Base-by-base conservation (phyloP, 2,113 vertebrate genomes). In the Oreochromis niloticus region DNA sequence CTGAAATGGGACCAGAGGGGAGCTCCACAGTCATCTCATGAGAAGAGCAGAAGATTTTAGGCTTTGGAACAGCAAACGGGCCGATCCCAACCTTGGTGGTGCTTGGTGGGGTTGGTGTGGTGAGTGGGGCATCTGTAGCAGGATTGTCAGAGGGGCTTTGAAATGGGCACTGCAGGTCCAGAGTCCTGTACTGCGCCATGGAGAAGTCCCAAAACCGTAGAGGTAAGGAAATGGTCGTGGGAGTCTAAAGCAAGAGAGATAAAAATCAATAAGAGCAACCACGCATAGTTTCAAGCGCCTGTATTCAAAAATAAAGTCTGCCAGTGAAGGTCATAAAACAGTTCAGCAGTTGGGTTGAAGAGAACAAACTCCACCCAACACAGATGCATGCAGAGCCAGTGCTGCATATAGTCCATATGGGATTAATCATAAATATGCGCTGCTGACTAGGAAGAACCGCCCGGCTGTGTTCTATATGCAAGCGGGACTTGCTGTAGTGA, bases 11-110 rank as follows among this genome's bases (percentile, higher is more conserved):
- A 71, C 94, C 94, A 81, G 88, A 34, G 11, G 96, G 95, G 24
- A 96, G 87, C 39, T 88, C 89, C 41, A 96, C 91, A 5, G 36
- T 92, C 96, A 96, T 97, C 11, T 94, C 87, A 24, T 95, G 86
- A 52, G 91, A 54, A 34, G 90, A 94, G 86, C 96, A 97, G 50
- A 87, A 43, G 32, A 96, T 84, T 41, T 92, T 79, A 43, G 91
- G 83, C 57, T 88, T 86, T 6, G 81, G 43, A 43, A 78, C 24
- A 81, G 19, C 27, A 36, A 34, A 14, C 1, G 5, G 54, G 6
- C 19, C 14, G 1, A 14, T 27, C 22, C 41, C n/a, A 43, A 6
- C 34, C 61, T 27, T 5, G 14, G 83, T 88, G 63, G 82, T 46
- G 80, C 48, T 88, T 10, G 43, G 34, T 59, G 57, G 12, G 11